Conservation (phyloP, 2,888 invertebrate species). For the Ptilodon capucinus region DNA sequence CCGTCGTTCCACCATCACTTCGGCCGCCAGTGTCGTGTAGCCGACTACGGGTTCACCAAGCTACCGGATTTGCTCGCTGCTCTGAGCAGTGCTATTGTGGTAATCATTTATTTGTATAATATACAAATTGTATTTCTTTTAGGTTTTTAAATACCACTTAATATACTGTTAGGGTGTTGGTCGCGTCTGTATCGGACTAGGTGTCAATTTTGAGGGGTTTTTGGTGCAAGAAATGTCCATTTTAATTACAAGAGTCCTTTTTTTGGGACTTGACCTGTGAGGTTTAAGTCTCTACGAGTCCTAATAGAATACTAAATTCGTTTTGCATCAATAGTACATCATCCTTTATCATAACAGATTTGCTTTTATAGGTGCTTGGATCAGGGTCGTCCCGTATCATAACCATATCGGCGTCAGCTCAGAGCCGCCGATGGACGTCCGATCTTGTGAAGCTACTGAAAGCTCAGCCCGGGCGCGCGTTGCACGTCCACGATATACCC, state of each 20-base stretch:
- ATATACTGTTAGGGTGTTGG: too few relatives aligned
- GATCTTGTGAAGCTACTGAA: conserved; percentile 94
- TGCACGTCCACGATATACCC: conserved; percentile 88
- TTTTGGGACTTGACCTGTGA: too few relatives aligned
- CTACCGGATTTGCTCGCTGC: conserved; percentile 95
- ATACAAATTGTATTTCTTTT: too few relatives aligned
- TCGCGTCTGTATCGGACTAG: too few relatives aligned
- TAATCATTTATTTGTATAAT: conserved; percentile 56
- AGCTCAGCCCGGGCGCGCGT: conserved; percentile 89
- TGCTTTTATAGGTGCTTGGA: conserved; percentile 97
- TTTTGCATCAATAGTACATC: too few relatives aligned
- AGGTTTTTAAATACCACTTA: too few relatives aligned
- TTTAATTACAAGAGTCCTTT: too few relatives aligned
- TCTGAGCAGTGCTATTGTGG: conserved; percentile 93
- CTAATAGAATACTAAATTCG: background rate
- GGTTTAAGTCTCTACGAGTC: too few relatives aligned
- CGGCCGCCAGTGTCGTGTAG: conserved; percentile 96
- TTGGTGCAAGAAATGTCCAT: too few relatives aligned
- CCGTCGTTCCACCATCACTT: conserved; percentile 98
- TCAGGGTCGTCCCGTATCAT: conserved; percentile 93
- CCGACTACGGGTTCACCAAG: conserved; percentile 98
- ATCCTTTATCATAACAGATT: too few relatives aligned
- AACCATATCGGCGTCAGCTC: conserved; percentile 94
- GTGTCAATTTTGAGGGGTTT: too few relatives aligned
- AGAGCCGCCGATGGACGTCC: conserved; percentile 94